phyloP scores from a whole-genome alignment of 2,113 vertebrate species.

The Hypanus sabinus region DNA sequence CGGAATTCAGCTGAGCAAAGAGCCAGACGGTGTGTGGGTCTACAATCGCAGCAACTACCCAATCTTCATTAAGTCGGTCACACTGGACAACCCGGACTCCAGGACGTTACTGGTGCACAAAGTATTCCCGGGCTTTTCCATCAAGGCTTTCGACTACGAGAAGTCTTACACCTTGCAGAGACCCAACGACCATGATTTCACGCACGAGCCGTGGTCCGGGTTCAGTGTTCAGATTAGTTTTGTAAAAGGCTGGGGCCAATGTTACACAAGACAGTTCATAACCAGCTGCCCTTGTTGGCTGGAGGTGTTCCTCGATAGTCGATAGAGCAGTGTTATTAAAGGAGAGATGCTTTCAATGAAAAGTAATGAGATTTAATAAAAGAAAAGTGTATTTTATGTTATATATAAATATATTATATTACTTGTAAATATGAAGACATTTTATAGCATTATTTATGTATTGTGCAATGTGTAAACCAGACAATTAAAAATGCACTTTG shows the following conservation, averaged over 20 bases:
- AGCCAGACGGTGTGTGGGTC: slow-evolving; percentile 93
- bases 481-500: slow-evolving; percentile 98
- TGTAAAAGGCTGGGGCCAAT: slow-evolving; percentile 98
- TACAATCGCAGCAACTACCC: slow-evolving; percentile 98
- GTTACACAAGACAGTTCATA: slow-evolving; percentile 98
- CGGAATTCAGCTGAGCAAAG: slow-evolving; percentile 91
- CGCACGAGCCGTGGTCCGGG: slow-evolving; percentile 87
- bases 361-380: slow-evolving; percentile 75
- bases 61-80: slow-evolving; percentile 99
- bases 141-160: slow-evolving; percentile 97
- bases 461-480: slow-evolving; percentile 99
- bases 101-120: slow-evolving; percentile 94
- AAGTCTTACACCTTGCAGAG: slow-evolving; percentile 87
- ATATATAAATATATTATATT: slow-evolving; percentile 99
- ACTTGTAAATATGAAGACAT: slow-evolving; percentile 99
- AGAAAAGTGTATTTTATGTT: slow-evolving; percentile 98
- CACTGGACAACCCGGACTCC: slow-evolving; percentile 98
- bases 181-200: slow-evolving; percentile 97
- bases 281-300: slow-evolving; percentile 98
- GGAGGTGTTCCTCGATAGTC: slow-evolving; percentile 95
- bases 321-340: slow-evolving; percentile 61
- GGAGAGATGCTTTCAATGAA: slow-evolving; percentile 42
- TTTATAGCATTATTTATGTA: slow-evolving; percentile 99
- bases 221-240: slow-evolving; percentile 99
- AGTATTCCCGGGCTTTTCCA: slow-evolving; percentile 95